Evolutionary conservation across 2,797 vertebrate genomes (phyloP), one percentile per base, ranked within the genome.

Genomic region (Oreonectes daqikongensis): DNA sequence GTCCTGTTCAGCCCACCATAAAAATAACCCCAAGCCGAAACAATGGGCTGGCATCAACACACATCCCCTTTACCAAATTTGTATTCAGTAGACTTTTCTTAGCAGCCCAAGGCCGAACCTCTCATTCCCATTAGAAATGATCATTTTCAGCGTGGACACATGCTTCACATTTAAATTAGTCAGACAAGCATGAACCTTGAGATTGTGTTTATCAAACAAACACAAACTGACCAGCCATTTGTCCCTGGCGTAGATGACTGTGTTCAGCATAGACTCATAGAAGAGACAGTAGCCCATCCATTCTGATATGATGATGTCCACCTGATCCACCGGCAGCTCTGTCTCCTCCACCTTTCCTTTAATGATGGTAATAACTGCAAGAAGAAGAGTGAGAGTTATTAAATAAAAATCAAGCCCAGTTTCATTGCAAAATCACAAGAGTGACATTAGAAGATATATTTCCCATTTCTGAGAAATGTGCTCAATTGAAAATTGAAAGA

Each of bases 201-300:
- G 8, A 67, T 14, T 20, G 28, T 65, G 42, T 53, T 50, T 24
- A 30, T 57, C 24, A 44, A 15, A 71, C 24, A 44, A 15, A 71
- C 69, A 72, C 52, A 40, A 30, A 83, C 81, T 81, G 53, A 98
- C 97, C 96, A 99, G 94, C 97, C 97, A 99, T 87, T 99, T 99
- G 92, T 99, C 97, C 88, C 97, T 91, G 84, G 97, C 97, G 65
- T 96, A 98, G 92, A 99, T 97, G 88, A 98, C 96, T 0, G 96
- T 99, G 89, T 98, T 97, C 83, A 98, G 95, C 96, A 98, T 98
- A 74, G 96, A 98, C 86, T 99, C 97, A 50, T 99, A 98, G 93
- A 99, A 98, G 68, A 99, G 94, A 81, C 96, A 97, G 87, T 98
- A 99, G 84, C 96, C 97, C 96, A 98, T 99, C 97, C 97, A 98